Evolutionary conservation across 92 coral and sea anemone genomes (phyloP), one percentile per base, ranked within the genome.

Genomic region (Siderastrea radians): DNA sequence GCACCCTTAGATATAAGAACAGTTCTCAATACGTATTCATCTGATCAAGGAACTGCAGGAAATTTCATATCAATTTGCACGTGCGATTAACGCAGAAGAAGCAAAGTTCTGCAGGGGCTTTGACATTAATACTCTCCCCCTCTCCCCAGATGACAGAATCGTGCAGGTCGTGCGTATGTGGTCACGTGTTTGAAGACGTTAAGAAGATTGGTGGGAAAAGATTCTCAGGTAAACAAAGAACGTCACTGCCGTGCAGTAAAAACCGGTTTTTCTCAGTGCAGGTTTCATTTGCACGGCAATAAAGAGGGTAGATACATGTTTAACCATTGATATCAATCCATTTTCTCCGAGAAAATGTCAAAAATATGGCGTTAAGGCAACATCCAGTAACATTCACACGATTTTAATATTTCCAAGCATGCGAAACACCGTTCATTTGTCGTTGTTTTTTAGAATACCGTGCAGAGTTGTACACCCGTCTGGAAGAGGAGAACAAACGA

Each of bases 161-260:
- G 55, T 84, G 76, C 68, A 90, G 57, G 77, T 77, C 93, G 10
- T 92, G 91, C 72, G 88, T 74, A 1, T 92, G 95, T 89, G 93
- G 95, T 85, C 95, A 92, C 93, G 95, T 92, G 86, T 85, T 89
- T 72, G 78, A 79, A 71, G 86, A 89, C 62, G 78, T 66, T 43
- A 92, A 89, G 73, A 53, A 79, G 93, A 88, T 92, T 84, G 77
- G 86, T 69, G 73, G 73, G 12, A 68, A 68, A 90, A 79, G 95
- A 68, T 92, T 89, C 53, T 92, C 95, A 50, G 95, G 95, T 88
- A 85, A 38, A 26, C 38, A 67, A 54, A 16, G 15, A 38, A 26
- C 38, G 38, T 26, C 38, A 26, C 38, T 26, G 0, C 38, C 38
- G 38, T 26, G 38, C 38, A 26, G 0, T 26, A 26, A 26, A 26